Evolutionary conservation across 1,140 invertebrate species (phyloP).

Genomic region (Triops longicaudatus): DNA sequence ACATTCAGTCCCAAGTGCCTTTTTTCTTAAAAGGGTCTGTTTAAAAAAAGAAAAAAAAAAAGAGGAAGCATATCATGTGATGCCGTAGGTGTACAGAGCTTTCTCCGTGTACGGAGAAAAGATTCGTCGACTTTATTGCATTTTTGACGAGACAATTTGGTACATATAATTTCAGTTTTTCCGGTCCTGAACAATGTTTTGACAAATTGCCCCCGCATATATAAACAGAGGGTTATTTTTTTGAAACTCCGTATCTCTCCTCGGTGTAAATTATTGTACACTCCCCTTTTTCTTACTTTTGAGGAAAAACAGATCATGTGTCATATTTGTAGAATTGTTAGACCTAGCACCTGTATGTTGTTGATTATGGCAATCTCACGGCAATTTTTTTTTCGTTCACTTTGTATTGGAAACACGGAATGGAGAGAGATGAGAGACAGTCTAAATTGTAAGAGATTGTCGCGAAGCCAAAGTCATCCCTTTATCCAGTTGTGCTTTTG

Average conservation of each 20-base stretch:
- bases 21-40: neutral
- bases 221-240: neutral
- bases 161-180: conserved; percentile 4
- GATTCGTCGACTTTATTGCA: neutral
- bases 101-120: neutral
- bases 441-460: neutral
- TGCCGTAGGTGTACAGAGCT: conserved; percentile 10
- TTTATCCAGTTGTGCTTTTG: conserved; percentile 12
- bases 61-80: conserved; percentile 8
- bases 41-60: too few species aligned
- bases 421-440: conserved; percentile 1
- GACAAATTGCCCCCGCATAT: conserved; percentile 12
- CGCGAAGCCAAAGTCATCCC: conserved; percentile 13
- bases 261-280: conserved; percentile 15
- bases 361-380: conserved; percentile 1
- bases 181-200: neutral
- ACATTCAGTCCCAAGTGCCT: neutral
- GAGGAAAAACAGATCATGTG: neutral
- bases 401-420: conserved; percentile 7
- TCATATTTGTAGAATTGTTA: conserved; percentile 11
- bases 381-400: conserved; percentile 7
- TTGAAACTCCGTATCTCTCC: neutral
- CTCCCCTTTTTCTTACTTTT: neutral
- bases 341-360: neutral
- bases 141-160: neutral